phyloP scores from a whole-genome alignment of 2,797 vertebrate species.

The Arrhamphus sclerolepis region DNA sequence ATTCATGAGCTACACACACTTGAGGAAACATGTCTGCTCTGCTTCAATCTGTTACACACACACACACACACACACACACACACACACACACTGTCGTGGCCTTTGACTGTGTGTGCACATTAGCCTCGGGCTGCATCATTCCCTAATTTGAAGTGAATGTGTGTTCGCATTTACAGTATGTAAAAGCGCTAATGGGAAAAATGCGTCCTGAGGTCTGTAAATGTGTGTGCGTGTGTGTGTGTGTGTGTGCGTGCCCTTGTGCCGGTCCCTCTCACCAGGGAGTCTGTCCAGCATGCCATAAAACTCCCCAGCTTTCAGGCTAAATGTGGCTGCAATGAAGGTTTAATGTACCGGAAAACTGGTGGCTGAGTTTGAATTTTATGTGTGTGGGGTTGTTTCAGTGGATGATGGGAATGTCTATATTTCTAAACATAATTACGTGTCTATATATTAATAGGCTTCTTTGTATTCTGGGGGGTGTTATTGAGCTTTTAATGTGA shows the following conservation, averaged over 20 bases:
- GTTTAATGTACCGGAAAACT: slow-evolving; percentile 68
- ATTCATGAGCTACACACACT: not conserved
- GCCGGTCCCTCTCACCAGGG: slow-evolving; percentile 39
- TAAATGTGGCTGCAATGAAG: slow-evolving; percentile 57
- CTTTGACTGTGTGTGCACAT: slow-evolving; percentile 30
- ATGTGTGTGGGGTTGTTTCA: slow-evolving; percentile 18
- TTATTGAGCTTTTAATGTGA: not conserved
- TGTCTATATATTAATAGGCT: not conserved
- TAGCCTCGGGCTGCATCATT: slow-evolving; percentile 25
- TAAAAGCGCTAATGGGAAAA: slow-evolving; percentile 50
- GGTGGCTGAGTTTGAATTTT: slow-evolving; percentile 28
- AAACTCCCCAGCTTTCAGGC: slow-evolving; percentile 44
- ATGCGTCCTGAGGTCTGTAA: slow-evolving; percentile 1
- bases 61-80: not conserved
- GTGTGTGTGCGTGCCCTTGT: slow-evolving; percentile 10
- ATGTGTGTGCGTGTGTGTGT: not conserved
- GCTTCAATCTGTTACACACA: not conserved
- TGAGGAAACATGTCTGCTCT: not conserved
- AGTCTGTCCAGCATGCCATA: slow-evolving; percentile 41
- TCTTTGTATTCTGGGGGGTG: not conserved
- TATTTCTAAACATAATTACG: slow-evolving; percentile 18
- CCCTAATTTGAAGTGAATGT: slow-evolving; percentile 50
- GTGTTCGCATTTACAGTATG: slow-evolving; percentile 46
- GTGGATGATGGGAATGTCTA: slow-evolving; percentile 35
- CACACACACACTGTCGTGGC: not conserved